phyloP scores from a whole-genome alignment of 1,140 invertebrate species.

The Stenopsyche tienmushanensis region DNA sequence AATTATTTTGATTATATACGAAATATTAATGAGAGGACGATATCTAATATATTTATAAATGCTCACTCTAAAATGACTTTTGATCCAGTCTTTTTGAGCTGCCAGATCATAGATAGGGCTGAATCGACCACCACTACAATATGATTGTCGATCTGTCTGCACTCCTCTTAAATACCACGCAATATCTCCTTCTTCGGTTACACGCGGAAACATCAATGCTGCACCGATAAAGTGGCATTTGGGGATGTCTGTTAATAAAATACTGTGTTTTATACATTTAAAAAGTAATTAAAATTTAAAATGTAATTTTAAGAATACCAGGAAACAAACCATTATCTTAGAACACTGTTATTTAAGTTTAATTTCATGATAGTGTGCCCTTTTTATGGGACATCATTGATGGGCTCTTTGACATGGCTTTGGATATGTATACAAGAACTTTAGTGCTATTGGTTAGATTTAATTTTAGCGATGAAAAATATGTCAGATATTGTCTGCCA shows the following conservation, averaged over 20 bases:
- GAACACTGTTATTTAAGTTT: not conserved
- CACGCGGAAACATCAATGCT: conserved; percentile 32
- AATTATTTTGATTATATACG: not conserved
- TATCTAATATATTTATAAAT: not conserved
- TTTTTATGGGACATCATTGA: too few relatives aligned
- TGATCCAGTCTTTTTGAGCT: conserved; percentile 7
- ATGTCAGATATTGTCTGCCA: too few relatives aligned
- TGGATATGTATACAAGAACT: too few relatives aligned
- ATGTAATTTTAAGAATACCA: not conserved
- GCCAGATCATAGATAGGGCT: conserved; percentile 5
- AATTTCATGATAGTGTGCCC: too few relatives aligned
- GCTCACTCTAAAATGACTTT: not conserved
- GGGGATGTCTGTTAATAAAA: too few relatives aligned
- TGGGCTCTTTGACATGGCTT: too few relatives aligned
- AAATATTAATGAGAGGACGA: not conserved
- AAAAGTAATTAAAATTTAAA: conserved; percentile 3
- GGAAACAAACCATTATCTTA: not conserved
- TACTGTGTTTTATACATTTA: too few relatives aligned
- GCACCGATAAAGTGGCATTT: conserved; percentile 31
- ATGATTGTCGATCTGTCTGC: not conserved
- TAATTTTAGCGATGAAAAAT: too few relatives aligned
- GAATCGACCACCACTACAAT: not conserved
- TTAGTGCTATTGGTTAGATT: too few relatives aligned
- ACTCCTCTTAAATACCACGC: conserved; percentile 36
- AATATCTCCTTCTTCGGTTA: conserved; percentile 26